Evolutionary conservation across 2,113 vertebrate genomes (phyloP), one percentile per base, ranked within the genome.

Genomic region (Spea bombifrons): DNA sequence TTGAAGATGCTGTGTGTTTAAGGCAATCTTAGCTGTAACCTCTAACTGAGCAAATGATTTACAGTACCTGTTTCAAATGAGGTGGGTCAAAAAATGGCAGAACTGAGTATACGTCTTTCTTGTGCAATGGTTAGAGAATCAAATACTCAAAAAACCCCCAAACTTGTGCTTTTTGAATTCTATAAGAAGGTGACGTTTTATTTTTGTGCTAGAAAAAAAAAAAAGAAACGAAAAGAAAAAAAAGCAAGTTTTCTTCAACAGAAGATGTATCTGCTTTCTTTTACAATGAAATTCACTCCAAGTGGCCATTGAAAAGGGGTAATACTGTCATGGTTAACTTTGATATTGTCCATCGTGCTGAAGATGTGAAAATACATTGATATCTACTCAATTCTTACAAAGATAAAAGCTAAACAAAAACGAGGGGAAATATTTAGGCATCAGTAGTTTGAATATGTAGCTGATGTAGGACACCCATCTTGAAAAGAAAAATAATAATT

Each of bases 121-220:
- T 15, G 46, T 45, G 65, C 48, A 8, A 8, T 13, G 61, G 15
- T 6, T n/a, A 48, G 43, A n/a, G 65, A 30, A 30, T 2, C 30
- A 30, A 30, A 15, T 61, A n/a, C 46, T 77, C 55, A n/a, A 50
- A 53, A 5, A 55, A 73, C 13, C 49, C 49, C 43, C 45, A 7
- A 80, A 74, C 65, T 80, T 80, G 78, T 80, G 78, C 78, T 80
- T 80, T 59, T 80, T 61, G 49, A 9, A 66, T 73, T 8, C 8
- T 46, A 45, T 79, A 7, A 17, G 3, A 15, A 17, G 5, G 3
- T 7, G 4, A 17, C 16, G 9, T 43, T 13, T 59, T 59, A 4
- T 3, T 13, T 59, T 59, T 50, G 67, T 30, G 30, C 30, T 30
- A 30, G 30, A 30, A 30, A 30, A 1, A 30, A 30, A 1, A 30